phyloP scores from a whole-genome alignment of 2,113 vertebrate species.

The Tragelaphus strepsiceros region DNA sequence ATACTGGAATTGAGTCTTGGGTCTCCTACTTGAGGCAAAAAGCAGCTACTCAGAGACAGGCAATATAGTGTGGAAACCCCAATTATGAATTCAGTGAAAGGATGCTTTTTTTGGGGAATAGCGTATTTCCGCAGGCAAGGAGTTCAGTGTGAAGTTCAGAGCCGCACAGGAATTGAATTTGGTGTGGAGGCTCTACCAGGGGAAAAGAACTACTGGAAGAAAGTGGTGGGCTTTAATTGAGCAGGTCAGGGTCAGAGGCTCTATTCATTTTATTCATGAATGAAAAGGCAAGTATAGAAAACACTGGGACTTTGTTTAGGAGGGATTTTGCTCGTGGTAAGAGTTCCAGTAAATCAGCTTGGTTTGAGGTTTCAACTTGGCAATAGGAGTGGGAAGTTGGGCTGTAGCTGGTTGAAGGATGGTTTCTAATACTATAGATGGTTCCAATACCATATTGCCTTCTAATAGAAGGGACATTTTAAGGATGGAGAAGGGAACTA shows the following conservation, averaged over 20 bases:
- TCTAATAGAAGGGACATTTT: background rate
- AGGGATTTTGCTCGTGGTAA: conserved; percentile 48
- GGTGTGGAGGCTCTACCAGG: background rate
- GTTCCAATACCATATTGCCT: background rate
- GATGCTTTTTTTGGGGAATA: background rate
- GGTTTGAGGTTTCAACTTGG: conserved; percentile 60
- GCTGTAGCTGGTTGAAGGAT: background rate
- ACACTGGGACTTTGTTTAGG: conserved; percentile 44
- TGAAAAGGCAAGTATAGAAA: conserved; percentile 40
- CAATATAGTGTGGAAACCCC: background rate
- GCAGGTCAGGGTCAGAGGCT: conserved; percentile 3
- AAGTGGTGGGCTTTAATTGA: background rate
- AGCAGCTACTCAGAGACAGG: background rate
- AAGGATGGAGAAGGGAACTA: background rate
- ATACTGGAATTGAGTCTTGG: background rate
- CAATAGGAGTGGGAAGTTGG: conserved; percentile 23
- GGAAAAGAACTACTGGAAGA: background rate
- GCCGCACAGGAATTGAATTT: background rate
- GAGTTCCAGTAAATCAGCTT: conserved; percentile 57
- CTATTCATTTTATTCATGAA: conserved; percentile 46
- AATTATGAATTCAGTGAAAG: background rate
- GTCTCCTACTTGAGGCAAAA: conserved; percentile 3
- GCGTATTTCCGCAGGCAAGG: background rate
- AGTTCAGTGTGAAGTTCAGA: background rate
- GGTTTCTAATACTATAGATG: background rate